Evolutionary conservation across 2,113 vertebrate genomes (phyloP), one percentile per base, ranked within the genome.

Genomic region (Gopherus evgoodei): DNA sequence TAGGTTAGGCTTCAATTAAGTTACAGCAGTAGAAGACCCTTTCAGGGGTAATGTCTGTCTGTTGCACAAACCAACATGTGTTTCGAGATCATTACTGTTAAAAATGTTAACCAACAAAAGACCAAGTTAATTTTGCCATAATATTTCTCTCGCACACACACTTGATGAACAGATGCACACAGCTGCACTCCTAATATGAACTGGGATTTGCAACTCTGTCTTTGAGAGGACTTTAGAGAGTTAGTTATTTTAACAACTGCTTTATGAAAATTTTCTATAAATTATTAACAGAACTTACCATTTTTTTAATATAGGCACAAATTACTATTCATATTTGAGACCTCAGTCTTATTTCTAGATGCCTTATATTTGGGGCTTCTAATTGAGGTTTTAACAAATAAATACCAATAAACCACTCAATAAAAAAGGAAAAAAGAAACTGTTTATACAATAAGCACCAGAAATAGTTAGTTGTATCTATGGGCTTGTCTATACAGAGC

Each of bases 51-150:
- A 86, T 78, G 47, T 85, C 50, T 76, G 47, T 83, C 53, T 86
- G 76, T n/a, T 57, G 53, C 72, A 76, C 83, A 93, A 90, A 93
- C n/a, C 62, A 86, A 56, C 29, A 57, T 65, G n/a, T 69, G 87
- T 84, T 93, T 83, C 24, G n/a, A 88, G 56, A 88, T 88, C 69
- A 83, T 92, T 90, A 75, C 82, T 90, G 65, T 86, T 90, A 89
- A 89, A 81, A 85, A 86, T 90, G 47, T 89, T 88, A 93, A 89
- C 62, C 86, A 31, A 38, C 79, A 90, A 89, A 81, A 86, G 38
- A 80, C 47, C 83, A 82, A 76, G 78, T 49, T 90, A 76, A 93
- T 90, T 76, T 85, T 79, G 42, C 78, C 59, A 86, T 93, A 90
- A 89, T 86, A 86, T 81, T 81, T 76, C 47, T 72, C 27, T 76